These are phyloP conservation scores for Alfaro cultratus DNA, from an alignment of 2,797 vertebrate genomes.

Conservation along the genomic window DNA sequence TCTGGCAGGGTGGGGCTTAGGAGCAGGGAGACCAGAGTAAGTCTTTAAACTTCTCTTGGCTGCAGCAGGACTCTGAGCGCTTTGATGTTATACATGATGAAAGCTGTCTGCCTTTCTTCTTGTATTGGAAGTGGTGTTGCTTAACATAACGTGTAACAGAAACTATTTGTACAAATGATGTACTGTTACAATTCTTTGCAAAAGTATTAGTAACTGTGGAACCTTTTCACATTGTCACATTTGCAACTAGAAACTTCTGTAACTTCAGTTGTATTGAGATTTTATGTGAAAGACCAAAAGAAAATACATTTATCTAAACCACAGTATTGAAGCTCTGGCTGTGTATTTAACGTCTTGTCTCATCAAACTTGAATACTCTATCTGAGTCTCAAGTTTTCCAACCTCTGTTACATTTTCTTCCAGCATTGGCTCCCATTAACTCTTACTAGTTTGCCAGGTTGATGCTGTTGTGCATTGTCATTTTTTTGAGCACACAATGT, in stretches of 20 bases:
- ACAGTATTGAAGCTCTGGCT: background rate
- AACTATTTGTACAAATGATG: background rate
- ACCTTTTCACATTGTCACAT: background rate
- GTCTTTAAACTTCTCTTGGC: slow-evolving; percentile 21
- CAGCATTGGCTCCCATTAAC: background rate
- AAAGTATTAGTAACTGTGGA: background rate
- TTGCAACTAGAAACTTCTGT: background rate
- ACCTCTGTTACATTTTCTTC: background rate
- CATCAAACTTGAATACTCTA: background rate
- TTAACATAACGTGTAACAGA: slow-evolving; percentile 19
- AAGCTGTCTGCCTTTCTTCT: slow-evolving; percentile 22
- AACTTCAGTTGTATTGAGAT: background rate
- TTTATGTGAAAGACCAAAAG: background rate
- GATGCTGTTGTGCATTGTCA: background rate
- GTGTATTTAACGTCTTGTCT: background rate
- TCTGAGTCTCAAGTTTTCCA: background rate
- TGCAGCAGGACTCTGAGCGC: slow-evolving; percentile 26
- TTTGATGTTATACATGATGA: slow-evolving; percentile 37
- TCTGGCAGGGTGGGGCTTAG: slow-evolving; percentile 28
- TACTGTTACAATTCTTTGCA: background rate
- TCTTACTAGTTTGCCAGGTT: background rate
- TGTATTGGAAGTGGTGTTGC: slow-evolving; percentile 20
- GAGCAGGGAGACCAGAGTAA: slow-evolving; percentile 17
- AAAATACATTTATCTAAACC: background rate
- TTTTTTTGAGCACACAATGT: background rate